phyloP scores from a whole-genome alignment of 1,140 invertebrate species.

The Calephelis nemesis region DNA sequence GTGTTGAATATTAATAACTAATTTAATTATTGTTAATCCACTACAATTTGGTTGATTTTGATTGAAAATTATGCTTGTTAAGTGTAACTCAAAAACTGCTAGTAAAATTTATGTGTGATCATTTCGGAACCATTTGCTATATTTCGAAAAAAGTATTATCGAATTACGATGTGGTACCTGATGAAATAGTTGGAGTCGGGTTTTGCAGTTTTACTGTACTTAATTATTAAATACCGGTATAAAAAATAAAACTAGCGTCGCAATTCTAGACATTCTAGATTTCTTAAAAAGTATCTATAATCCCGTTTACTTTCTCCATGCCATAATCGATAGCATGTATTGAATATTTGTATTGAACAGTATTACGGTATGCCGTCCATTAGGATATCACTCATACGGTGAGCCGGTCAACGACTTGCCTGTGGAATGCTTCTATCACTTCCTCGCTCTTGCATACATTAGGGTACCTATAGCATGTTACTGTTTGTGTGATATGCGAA shows the following conservation, averaged over 20 bases:
- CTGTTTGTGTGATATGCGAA: neutral
- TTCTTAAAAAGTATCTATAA: neutral
- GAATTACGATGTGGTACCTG: no score
- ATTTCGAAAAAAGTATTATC: no score
- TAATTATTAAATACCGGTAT: neutral
- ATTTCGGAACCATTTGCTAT: no score
- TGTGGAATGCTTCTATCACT: constrained; percentile 13
- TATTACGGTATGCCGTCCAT: constrained; percentile 8
- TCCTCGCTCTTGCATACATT: constrained; percentile 13
- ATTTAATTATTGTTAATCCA: no score
- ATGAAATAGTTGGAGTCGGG: no score
- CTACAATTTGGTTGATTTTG: no score
- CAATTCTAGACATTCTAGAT: neutral
- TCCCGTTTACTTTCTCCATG: neutral
- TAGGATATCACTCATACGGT: neutral
- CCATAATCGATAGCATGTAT: neutral
- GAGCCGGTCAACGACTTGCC: constrained; percentile 6
- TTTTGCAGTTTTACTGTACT: no score
- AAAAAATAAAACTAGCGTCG: neutral
- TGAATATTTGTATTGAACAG: constrained; percentile 9
- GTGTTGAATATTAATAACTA: no score
- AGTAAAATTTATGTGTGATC: no score
- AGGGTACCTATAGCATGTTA: constrained; percentile 11
- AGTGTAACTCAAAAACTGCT: no score
- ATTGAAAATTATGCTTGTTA: no score